These are phyloP conservation scores for Nemotelus nigrinus DNA, from an alignment of 2,888 invertebrate species.

Conservation along the genomic window DNA sequence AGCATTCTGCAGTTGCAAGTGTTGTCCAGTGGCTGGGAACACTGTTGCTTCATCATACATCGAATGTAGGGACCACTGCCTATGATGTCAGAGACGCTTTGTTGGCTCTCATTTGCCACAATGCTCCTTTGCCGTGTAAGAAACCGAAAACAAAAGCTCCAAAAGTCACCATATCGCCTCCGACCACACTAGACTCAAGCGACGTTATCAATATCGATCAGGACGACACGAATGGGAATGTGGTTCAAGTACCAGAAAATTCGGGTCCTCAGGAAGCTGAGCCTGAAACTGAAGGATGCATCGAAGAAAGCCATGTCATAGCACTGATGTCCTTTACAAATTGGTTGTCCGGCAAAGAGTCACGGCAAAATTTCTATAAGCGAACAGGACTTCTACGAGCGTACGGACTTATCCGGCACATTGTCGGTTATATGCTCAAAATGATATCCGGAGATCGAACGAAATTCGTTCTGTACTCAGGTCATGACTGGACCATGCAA, in stretches of 20 bases:
- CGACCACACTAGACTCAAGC: slow-evolving; percentile 58
- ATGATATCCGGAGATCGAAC: slow-evolving; percentile 81
- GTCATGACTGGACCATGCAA: slow-evolving; percentile 91
- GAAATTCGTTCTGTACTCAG: slow-evolving; percentile 84
- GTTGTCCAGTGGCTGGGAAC: slow-evolving; percentile 74
- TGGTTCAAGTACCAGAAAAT: slow-evolving; percentile 52
- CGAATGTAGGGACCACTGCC: slow-evolving; percentile 70
- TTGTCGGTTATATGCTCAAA: slow-evolving; percentile 82
- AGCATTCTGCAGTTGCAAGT: slow-evolving; percentile 78
- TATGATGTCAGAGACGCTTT: slow-evolving; percentile 77
- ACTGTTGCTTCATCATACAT: slow-evolving; percentile 74
- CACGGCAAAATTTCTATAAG: slow-evolving; percentile 69
- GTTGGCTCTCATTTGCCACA: slow-evolving; percentile 86
- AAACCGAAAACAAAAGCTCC: slow-evolving; percentile 49
- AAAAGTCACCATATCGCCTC: slow-evolving; percentile 46
- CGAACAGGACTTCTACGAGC: slow-evolving; percentile 77
- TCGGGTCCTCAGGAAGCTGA: slow-evolving; percentile 60
- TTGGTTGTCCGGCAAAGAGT: slow-evolving; percentile 77
- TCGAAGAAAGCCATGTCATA: slow-evolving; percentile 77
- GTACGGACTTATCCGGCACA: slow-evolving; percentile 84
- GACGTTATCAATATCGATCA: slow-evolving; percentile 66
- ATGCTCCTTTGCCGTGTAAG: slow-evolving; percentile 79
- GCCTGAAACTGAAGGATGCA: slow-evolving; percentile 65
- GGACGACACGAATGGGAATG: slow-evolving; percentile 58
- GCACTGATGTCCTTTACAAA: slow-evolving; percentile 84